Percentiles rank a stretch among this genome's conserved stretches.
These are phyloP conservation scores for Xiphophorus couchianus DNA, from an alignment of 2,113 vertebrate genomes.

Conservation along the genomic window DNA sequence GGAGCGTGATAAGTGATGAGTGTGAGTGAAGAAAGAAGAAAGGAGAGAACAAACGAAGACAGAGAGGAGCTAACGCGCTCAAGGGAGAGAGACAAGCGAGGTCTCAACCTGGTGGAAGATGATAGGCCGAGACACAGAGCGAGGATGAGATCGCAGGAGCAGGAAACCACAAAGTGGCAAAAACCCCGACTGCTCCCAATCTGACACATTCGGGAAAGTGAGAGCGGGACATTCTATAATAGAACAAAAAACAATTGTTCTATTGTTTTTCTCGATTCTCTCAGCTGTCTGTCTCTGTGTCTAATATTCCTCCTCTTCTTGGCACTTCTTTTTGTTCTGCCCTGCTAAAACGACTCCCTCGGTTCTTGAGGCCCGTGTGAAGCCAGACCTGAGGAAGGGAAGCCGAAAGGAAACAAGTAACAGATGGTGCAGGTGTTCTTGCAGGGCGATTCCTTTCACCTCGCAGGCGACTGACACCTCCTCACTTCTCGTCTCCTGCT, in stretches of 20 bases:
- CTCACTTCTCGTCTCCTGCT: background rate
- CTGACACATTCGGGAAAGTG: slow-evolving; percentile 54
- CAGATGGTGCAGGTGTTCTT: slow-evolving; percentile 25
- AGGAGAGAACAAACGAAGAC: slow-evolving; percentile 16
- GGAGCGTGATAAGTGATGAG: slow-evolving; percentile 10
- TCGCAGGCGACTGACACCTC: background rate
- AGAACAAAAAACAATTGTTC: slow-evolving; percentile 15
- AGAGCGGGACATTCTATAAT: slow-evolving; percentile 34
- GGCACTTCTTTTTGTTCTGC: slow-evolving; percentile 10
- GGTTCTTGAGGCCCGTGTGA: slow-evolving; percentile 13
- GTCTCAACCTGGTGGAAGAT: slow-evolving; percentile 29
- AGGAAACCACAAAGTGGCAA: slow-evolving; percentile 37
- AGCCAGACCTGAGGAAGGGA: slow-evolving; percentile 18
- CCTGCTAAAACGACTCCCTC: slow-evolving; percentile 36
- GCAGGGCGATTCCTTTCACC: slow-evolving; percentile 2
- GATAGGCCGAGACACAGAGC: slow-evolving; percentile 23
- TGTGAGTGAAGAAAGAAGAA: background rate
- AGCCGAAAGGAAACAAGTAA: slow-evolving; percentile 30
- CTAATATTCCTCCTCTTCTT: slow-evolving; percentile 16
- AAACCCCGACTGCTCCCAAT: slow-evolving; percentile 29
- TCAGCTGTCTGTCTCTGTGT: slow-evolving; percentile 1
- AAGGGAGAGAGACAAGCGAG: background rate
- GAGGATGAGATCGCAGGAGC: slow-evolving; percentile 15
- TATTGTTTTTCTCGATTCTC: background rate
- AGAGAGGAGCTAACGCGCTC: background rate